Percentiles rank a stretch among this genome's conserved stretches.
Evolutionary conservation across 2,888 invertebrate genomes (phyloP).

Genomic region (Teleogryllus oceanicus): DNA sequence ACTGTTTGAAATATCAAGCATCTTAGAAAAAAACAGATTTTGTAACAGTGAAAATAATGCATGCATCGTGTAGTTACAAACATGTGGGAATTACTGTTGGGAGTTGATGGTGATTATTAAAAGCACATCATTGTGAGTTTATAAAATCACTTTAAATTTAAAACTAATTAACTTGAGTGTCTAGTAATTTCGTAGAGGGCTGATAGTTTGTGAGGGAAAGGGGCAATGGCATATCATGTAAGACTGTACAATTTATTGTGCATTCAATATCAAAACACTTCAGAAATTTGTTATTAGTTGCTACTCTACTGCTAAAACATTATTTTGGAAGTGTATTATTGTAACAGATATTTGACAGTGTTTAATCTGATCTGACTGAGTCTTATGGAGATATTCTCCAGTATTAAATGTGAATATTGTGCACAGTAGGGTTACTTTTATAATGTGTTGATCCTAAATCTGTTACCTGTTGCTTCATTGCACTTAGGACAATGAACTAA

Average conservation of each 20-base stretch:
- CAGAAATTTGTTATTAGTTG: neutral
- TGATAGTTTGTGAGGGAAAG: neutral
- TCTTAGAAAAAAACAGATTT: too few species aligned
- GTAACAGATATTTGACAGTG: neutral
- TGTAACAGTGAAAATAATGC: too few species aligned
- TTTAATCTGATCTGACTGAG: neutral
- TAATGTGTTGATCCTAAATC: neutral
- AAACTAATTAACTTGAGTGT: neutral
- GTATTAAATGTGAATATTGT: neutral
- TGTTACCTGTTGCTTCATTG: neutral
- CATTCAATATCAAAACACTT: neutral
- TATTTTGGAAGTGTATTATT: neutral
- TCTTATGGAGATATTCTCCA: neutral
- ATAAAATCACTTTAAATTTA: neutral
- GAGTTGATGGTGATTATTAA: neutral
- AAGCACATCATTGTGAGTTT: neutral
- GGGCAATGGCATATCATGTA: neutral
- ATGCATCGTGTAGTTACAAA: too few species aligned
- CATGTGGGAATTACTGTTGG: too few species aligned
- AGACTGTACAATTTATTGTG: neutral
- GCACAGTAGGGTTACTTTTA: slow-evolving; percentile 1
- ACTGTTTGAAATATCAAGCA: too few species aligned
- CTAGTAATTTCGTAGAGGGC: neutral
- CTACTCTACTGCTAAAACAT: neutral
- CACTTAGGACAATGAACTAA: neutral